These are phyloP conservation scores for Oryzias curvinotus DNA, from an alignment of 2,113 vertebrate species.

Conservation along the genomic window DNA sequence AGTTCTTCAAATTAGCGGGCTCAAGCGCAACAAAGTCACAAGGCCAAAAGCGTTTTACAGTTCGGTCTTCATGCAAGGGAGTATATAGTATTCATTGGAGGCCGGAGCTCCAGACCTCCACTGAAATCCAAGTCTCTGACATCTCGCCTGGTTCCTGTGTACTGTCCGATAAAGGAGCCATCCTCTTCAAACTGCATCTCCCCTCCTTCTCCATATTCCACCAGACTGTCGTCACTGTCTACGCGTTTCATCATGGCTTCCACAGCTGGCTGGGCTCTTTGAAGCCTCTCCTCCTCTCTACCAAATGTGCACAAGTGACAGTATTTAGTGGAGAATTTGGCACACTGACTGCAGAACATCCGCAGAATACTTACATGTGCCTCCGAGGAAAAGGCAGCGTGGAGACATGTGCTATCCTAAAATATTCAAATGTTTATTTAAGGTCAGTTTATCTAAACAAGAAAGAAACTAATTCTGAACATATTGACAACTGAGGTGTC, in stretches of 20 bases:
- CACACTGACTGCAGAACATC: background rate
- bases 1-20: constrained; percentile 1
- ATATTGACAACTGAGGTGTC: constrained; percentile 9
- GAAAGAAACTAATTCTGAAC: background rate
- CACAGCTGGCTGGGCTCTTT: constrained; percentile 86
- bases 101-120: constrained; percentile 88
- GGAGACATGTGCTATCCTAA: constrained; percentile 74
- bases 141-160: constrained; percentile 90
- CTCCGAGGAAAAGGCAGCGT: constrained; percentile 75
- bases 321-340: no score
- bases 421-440: constrained; percentile 28
- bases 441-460: background rate
- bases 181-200: constrained; percentile 96
- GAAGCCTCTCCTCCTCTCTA: constrained; percentile 95
- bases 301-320: background rate
- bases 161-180: constrained; percentile 97
- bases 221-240: constrained; percentile 95
- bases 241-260: constrained; percentile 88
- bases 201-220: constrained; percentile 93
- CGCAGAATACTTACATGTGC: constrained; percentile 55
- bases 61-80: constrained; percentile 80
- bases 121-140: constrained; percentile 92
- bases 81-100: constrained; percentile 90
- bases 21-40: constrained; percentile 11
- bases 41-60: background rate